These are phyloP conservation scores for Vultur gryphus DNA, from an alignment of 2,797 vertebrate species.

Conservation along the genomic window DNA sequence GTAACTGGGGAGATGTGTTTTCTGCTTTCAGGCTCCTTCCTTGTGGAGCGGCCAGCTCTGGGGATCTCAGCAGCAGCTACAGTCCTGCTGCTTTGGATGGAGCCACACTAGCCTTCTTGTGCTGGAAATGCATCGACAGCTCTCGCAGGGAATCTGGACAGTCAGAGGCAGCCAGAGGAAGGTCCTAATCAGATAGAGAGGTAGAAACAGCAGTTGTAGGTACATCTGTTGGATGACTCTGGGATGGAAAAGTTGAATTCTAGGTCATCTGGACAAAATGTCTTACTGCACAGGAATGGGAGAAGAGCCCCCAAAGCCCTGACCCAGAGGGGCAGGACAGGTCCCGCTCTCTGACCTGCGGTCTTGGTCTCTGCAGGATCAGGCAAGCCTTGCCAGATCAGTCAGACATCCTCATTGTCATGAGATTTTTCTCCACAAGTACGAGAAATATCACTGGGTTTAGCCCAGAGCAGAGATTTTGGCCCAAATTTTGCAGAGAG, in stretches of 20 bases:
- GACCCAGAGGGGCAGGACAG: background rate
- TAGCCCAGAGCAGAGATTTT: background rate
- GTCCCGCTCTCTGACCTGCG: accelerated
- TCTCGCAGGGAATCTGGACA: background rate
- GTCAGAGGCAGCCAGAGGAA: background rate
- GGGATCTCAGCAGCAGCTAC: background rate
- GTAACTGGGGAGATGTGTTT: accelerated
- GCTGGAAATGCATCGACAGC: accelerated
- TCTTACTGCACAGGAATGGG: background rate
- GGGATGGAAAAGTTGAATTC: background rate
- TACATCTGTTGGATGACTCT: background rate
- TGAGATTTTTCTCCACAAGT: background rate
- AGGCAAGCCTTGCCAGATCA: background rate
- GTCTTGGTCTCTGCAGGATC: background rate
- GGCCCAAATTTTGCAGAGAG: background rate
- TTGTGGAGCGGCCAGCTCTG: background rate
- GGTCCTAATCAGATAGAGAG: background rate
- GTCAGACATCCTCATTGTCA: background rate
- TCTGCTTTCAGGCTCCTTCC: background rate
- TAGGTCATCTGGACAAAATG: background rate
- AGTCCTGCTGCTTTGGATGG: background rate
- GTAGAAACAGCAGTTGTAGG: background rate
- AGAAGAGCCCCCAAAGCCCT: background rate
- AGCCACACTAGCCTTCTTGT: background rate
- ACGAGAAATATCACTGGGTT: accelerated